phyloP scores from a whole-genome alignment of 1,140 invertebrate species.

The Eumaeus atala region DNA sequence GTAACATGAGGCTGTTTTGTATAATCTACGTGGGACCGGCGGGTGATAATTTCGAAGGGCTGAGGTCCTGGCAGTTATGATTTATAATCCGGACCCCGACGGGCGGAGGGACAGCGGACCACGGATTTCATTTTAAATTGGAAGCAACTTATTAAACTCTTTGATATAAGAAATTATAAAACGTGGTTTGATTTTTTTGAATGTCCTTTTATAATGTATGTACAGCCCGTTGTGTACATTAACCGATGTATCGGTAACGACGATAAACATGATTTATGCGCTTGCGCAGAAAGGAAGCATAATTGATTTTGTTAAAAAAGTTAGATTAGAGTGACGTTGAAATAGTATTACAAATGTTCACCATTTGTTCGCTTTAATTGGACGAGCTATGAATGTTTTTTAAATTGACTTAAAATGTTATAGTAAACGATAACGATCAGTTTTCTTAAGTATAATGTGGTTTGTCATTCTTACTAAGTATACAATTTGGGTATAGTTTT shows the following conservation, averaged over 20 bases:
- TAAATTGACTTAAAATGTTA: too few species aligned
- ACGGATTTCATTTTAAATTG: slow-evolving; percentile 66
- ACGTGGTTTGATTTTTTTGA: too few species aligned
- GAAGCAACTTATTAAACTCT: slow-evolving; percentile 61
- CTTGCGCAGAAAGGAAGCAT: neutral
- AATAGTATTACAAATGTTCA: neutral
- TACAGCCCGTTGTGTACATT: neutral
- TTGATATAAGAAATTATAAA: too few species aligned
- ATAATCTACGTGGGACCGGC: slow-evolving; percentile 55
- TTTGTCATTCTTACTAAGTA: too few species aligned
- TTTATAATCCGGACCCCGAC: slow-evolving; percentile 66
- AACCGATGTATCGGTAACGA: neutral
- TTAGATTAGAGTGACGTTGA: neutral
- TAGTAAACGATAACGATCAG: too few species aligned
- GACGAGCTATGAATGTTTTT: too few species aligned
- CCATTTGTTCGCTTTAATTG: neutral
- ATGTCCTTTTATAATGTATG: too few species aligned
- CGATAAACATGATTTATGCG: slow-evolving; percentile 1
- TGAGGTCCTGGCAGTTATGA: slow-evolving; percentile 62
- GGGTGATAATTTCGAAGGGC: slow-evolving; percentile 61
- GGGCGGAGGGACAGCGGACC: slow-evolving; percentile 44
- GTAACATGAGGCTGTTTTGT: slow-evolving; percentile 68
- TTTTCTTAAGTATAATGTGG: too few species aligned
- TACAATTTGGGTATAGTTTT: too few species aligned
- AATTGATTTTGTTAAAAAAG: slow-evolving; percentile 3